Conservation (phyloP, 2,113 vertebrate species). For the Ceyx melanurus region DNA sequence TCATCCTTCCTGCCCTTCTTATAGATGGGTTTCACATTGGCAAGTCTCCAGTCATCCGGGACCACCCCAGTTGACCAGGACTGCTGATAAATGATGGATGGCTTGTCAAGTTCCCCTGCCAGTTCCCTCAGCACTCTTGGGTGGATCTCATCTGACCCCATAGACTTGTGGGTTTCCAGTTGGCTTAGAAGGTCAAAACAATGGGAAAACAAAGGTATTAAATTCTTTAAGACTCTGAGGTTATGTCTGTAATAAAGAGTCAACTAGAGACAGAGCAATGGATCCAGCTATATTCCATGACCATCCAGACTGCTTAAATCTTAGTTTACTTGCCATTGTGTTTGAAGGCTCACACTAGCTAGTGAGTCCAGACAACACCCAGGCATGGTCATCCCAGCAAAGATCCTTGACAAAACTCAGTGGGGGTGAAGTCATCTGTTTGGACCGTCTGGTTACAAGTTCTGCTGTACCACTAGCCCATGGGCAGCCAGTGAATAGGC, state of each 20-base stretch:
- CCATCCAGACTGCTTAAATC: not conserved
- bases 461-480: not conserved
- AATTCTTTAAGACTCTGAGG: not conserved
- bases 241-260: not conserved
- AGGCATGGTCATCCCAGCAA: not conserved
- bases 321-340: rapidly evolving
- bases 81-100: too few relatives aligned
- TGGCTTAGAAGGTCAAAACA: too few relatives aligned
- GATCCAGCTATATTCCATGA: not conserved
- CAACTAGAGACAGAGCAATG: not conserved
- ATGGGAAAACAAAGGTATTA: not conserved
- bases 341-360: not conserved
- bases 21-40: too few relatives aligned
- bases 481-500: not conserved
- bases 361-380: not conserved
- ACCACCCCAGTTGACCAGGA: too few relatives aligned
- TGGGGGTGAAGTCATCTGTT: not conserved
- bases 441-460: not conserved
- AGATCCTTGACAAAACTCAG: not conserved
- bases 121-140: too few relatives aligned
- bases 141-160: too few relatives aligned
- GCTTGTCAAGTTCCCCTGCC: too few relatives aligned
- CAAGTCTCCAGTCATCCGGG: too few relatives aligned
- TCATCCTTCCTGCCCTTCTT: too few relatives aligned
- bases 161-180: too few relatives aligned